These are phyloP conservation scores for Dryobota labecula DNA, from an alignment of 2,888 invertebrate species.

Conservation along the genomic window DNA sequence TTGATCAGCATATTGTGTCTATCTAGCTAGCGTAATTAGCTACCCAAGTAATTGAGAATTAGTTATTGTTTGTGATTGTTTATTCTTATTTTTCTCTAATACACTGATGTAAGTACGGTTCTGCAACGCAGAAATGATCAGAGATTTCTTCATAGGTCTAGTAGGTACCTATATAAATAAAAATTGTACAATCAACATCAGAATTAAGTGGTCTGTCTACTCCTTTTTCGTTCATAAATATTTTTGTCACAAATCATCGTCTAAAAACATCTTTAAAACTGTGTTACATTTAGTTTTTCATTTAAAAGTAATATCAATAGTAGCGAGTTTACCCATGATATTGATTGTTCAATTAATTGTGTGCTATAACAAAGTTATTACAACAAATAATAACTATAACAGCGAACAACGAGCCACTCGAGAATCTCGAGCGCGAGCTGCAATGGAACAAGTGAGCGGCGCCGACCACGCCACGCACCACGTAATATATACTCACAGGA, in stretches of 20 bases:
- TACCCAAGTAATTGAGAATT: not conserved
- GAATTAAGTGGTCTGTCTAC: not conserved
- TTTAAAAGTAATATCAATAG: not conserved
- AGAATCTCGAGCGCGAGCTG: constrained; percentile 88
- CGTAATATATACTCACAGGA: constrained; percentile 66
- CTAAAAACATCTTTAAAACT: not conserved
- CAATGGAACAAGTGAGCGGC: constrained; percentile 82
- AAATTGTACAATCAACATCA: constrained; percentile 22
- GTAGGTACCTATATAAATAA: constrained; percentile 11
- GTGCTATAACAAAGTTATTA: constrained; percentile 29
- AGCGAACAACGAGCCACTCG: constrained; percentile 89
- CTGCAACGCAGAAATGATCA: not conserved
- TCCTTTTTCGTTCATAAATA: not conserved
- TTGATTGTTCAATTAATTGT: not conserved
- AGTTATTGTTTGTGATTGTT: not conserved
- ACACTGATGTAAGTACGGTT: constrained; percentile 13
- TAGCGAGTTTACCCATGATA: not conserved
- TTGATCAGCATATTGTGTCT: too few relatives aligned
- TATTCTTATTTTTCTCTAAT: not conserved
- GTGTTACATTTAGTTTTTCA: not conserved
- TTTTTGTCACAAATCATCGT: not conserved
- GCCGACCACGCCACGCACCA: constrained; percentile 47
- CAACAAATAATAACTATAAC: constrained; percentile 58
- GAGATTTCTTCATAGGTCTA: not conserved
- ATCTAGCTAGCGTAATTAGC: not conserved